Percentiles rank a stretch among this genome's conserved stretches.
Conservation (phyloP, 2,113 vertebrate genomes). For the Callopanchax toddi region DNA sequence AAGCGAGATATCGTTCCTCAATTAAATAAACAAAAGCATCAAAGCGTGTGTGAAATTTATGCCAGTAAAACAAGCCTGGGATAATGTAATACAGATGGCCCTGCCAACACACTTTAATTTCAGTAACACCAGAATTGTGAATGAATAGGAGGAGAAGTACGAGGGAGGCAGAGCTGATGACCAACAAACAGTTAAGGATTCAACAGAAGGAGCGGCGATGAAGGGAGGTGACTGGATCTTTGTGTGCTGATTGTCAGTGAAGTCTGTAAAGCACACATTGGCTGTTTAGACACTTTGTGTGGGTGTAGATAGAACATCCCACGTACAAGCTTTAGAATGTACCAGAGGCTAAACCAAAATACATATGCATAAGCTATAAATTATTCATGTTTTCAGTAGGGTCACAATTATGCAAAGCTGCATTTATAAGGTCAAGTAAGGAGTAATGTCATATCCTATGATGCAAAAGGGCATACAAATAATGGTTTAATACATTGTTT, state of each 20-base stretch:
- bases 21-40: conserved; percentile 46
- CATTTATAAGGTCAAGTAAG: conserved; percentile 42
- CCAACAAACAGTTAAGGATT: conserved; percentile 7
- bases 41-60: conserved; percentile 36
- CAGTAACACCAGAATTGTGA: conserved; percentile 37
- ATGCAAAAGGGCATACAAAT: conserved; percentile 13
- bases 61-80: conserved; percentile 22
- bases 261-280: conserved; percentile 2
- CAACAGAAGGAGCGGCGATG: conserved; percentile 7
- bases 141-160: conserved; percentile 23
- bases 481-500: conserved; percentile 8
- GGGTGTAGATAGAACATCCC: conserved; percentile 14
- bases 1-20: conserved; percentile 23
- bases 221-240: background rate
- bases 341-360: conserved; percentile 26
- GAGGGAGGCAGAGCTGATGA: conserved; percentile 40
- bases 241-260: conserved; percentile 10
- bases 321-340: conserved; percentile 23
- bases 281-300: conserved; percentile 16
- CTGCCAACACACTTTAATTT: conserved; percentile 30
- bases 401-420: conserved; percentile 23
- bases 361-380: conserved; percentile 39
- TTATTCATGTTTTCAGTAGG: conserved; percentile 39
- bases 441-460: conserved; percentile 15
- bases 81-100: conserved; percentile 22